Conservation (phyloP, 2,113 vertebrate species). For the Bufo bufo region DNA sequence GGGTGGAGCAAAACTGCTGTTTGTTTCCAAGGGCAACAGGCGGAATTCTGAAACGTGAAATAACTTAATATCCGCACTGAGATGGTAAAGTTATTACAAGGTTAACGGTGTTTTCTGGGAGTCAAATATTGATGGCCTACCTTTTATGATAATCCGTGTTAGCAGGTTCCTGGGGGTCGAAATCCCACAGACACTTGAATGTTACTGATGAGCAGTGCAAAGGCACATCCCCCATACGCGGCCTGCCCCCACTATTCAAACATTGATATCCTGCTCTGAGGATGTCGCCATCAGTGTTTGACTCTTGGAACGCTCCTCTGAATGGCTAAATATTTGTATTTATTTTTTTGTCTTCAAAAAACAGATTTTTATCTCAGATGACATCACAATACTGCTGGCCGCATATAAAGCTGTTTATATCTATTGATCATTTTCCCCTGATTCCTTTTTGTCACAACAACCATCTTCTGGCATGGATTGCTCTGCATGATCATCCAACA, state of each 20-base stretch:
- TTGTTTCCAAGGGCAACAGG: background rate
- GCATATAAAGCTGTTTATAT: background rate
- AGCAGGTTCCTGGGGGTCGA: too few relatives aligned
- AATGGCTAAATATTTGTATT: background rate
- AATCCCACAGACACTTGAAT: too few relatives aligned
- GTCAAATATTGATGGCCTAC: background rate
- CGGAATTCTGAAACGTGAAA: too few relatives aligned
- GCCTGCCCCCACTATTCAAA: too few relatives aligned
- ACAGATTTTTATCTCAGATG: background rate
- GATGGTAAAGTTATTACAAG: background rate
- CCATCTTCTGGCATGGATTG: constrained; percentile 20
- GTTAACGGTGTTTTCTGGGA: background rate
- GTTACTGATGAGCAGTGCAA: too few relatives aligned
- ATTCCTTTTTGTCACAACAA: background rate
- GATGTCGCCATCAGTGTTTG: background rate
- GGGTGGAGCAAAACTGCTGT: background rate
- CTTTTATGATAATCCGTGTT: too few relatives aligned
- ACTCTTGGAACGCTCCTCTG: background rate
- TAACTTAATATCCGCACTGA: too few relatives aligned
- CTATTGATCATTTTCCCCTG: constrained; percentile 27
- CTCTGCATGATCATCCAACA: constrained; percentile 30
- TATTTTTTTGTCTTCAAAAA: too few relatives aligned
- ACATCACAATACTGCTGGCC: constrained; percentile 17
- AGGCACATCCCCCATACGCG: too few relatives aligned
- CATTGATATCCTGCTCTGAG: too few relatives aligned